Evolutionary conservation across 2,888 invertebrate species (phyloP).

Genomic region (Caenorhabditis sp.): DNA sequence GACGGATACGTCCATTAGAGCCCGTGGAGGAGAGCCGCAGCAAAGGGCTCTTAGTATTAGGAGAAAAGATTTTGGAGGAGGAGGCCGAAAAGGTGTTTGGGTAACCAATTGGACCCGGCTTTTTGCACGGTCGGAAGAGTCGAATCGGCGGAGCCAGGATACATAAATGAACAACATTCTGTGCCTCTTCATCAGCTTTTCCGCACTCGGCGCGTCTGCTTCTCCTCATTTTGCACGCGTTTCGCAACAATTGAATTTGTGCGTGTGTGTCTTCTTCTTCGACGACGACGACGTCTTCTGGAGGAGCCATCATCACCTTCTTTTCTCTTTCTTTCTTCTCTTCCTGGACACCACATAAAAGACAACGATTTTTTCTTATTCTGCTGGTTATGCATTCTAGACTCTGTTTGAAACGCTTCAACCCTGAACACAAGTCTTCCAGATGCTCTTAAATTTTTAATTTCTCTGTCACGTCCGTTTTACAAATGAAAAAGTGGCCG

Average conservation of each 20-base stretch:
- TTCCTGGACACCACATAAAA: background rate
- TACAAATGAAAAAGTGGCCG: too few species aligned
- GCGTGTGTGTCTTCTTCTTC: constrained; percentile 9
- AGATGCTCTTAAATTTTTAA: too few species aligned
- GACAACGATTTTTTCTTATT: background rate
- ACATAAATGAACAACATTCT: constrained; percentile 47
- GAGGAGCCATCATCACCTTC: constrained; percentile 17
- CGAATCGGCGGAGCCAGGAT: background rate
- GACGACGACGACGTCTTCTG: constrained; percentile 18
- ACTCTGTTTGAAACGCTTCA: too few species aligned
- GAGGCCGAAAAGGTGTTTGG: too few species aligned
- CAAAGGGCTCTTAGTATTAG: too few species aligned
- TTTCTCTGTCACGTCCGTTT: too few species aligned
- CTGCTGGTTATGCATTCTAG: background rate
- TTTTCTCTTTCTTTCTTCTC: background rate
- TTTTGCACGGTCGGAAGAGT: background rate
- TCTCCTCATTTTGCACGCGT: background rate
- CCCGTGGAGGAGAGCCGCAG: too few species aligned
- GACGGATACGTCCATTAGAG: too few species aligned
- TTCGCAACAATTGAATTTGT: constrained; percentile 32
- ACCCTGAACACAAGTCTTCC: too few species aligned
- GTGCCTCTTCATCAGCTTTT: constrained; percentile 21
- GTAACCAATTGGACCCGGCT: too few species aligned
- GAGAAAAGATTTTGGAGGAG: too few species aligned
- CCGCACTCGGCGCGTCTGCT: constrained; percentile 10